phyloP scores from a whole-genome alignment of 2,113 vertebrate species.

The Oryctolagus cuniculus region DNA sequence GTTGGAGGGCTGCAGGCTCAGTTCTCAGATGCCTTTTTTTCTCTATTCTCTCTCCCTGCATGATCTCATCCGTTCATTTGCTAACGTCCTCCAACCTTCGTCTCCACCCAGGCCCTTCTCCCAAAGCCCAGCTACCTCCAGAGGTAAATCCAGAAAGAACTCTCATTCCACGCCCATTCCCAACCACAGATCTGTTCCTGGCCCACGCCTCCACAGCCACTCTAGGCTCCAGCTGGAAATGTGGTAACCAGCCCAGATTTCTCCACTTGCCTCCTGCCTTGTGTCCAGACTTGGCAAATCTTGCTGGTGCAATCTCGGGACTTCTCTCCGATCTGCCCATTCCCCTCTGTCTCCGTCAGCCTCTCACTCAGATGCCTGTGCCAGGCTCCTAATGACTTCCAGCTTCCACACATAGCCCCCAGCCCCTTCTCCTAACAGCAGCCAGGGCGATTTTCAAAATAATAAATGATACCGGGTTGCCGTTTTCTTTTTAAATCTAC shows the following conservation, averaged over 20 bases:
- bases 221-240: neutral
- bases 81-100: slow-evolving; percentile 10
- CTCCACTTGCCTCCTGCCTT: neutral
- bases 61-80: slow-evolving; percentile 32
- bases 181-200: neutral
- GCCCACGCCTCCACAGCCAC: neutral
- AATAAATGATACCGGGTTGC: neutral
- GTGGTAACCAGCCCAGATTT: neutral
- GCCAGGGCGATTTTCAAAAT: neutral
- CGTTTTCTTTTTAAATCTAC: neutral
- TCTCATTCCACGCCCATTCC: neutral
- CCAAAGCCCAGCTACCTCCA: neutral
- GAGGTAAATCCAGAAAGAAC: neutral
- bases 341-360: neutral
- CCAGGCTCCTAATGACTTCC: neutral
- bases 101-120: slow-evolving; percentile 17
- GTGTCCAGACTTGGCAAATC: neutral
- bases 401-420: neutral
- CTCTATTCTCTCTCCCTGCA: neutral
- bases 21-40: slow-evolving; percentile 18
- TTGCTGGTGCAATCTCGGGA: neutral
- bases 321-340: neutral
- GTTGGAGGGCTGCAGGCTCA: neutral
- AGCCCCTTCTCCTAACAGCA: neutral
- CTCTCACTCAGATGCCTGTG: neutral